These are phyloP conservation scores for Rhynchophorus ferrugineus DNA, from an alignment of 1,140 invertebrate genomes.

Conservation along the genomic window DNA sequence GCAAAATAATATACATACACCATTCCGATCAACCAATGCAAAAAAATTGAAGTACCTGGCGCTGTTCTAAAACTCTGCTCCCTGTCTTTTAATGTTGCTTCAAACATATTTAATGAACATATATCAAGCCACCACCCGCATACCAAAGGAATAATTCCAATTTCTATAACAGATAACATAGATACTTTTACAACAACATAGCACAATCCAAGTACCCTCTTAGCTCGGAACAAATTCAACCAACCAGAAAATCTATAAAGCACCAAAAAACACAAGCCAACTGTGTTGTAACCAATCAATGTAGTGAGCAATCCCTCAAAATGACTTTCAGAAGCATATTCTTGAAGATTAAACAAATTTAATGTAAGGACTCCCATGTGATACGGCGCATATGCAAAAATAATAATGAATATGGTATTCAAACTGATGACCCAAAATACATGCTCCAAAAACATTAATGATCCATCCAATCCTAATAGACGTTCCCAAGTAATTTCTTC, in stretches of 20 bases:
- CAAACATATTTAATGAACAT: conserved; percentile 92
- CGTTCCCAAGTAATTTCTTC: conserved; percentile 98
- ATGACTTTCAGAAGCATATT: conserved; percentile 66
- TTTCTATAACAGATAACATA: conserved; percentile 86
- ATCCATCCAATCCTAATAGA: conserved; percentile 91
- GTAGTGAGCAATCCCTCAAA: conserved; percentile 92
- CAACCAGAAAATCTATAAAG: conserved; percentile 72
- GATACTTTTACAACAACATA: conserved; percentile 98
- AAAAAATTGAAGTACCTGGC: conserved; percentile 94
- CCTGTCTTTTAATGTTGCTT: conserved; percentile 81
- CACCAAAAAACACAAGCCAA: conserved; percentile 76
- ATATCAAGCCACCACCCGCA: conserved; percentile 99
- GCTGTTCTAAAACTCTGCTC: conserved; percentile 80
- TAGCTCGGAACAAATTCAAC: conserved; percentile 69
- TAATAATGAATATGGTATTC: conserved; percentile 92
- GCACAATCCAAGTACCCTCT: conserved; percentile 83
- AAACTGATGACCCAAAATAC: conserved; percentile 98
- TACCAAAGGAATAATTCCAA: conserved; percentile 91
- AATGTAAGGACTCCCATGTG: conserved; percentile 87
- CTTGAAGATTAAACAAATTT: conserved; percentile 65
- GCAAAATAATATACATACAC: conserved; percentile 99
- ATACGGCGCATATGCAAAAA: conserved; percentile 92
- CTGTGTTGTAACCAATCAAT: conserved; percentile 85
- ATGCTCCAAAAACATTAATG: conserved; percentile 94
- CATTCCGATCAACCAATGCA: conserved; percentile 99